Evolutionary conservation across 2,888 invertebrate species (phyloP).

Genomic region (Lutraria lutraria): DNA sequence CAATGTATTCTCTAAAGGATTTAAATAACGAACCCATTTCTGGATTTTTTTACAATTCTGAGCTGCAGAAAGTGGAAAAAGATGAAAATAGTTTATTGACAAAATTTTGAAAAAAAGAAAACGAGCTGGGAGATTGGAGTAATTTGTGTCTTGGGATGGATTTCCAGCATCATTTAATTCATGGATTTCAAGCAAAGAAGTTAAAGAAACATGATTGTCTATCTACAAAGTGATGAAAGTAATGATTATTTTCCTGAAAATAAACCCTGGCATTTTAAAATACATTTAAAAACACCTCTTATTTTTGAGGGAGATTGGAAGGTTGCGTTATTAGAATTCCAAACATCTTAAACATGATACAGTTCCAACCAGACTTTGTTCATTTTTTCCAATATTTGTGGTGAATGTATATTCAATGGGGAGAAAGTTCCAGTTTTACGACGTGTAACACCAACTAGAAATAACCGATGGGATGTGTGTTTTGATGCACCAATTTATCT

Average conservation of each 20-base stretch:
- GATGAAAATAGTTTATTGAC: conserved; percentile 42
- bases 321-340: too few species aligned
- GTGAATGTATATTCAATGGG: too few species aligned
- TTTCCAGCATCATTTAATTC: conserved; percentile 21
- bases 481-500: not conserved
- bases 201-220: conserved; percentile 46
- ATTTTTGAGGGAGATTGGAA: too few species aligned
- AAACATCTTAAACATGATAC: too few species aligned
- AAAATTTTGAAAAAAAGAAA: conserved; percentile 26
- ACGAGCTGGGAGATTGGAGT: not conserved
- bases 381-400: too few species aligned
- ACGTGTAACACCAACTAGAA: not conserved
- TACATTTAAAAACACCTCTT: conserved; percentile 28
- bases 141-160: too few species aligned
- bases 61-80: conserved; percentile 40
- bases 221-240: conserved; percentile 39
- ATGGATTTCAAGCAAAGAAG: conserved; percentile 31
- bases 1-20: too few species aligned
- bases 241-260: conserved; percentile 22
- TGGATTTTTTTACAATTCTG: conserved; percentile 35
- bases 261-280: conserved; percentile 33
- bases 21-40: too few species aligned
- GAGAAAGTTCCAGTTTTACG: not conserved
- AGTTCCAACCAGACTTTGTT: too few species aligned
- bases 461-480: not conserved